Conservation (phyloP, 2,113 vertebrate species). For the Sigmodon hispidus region DNA sequence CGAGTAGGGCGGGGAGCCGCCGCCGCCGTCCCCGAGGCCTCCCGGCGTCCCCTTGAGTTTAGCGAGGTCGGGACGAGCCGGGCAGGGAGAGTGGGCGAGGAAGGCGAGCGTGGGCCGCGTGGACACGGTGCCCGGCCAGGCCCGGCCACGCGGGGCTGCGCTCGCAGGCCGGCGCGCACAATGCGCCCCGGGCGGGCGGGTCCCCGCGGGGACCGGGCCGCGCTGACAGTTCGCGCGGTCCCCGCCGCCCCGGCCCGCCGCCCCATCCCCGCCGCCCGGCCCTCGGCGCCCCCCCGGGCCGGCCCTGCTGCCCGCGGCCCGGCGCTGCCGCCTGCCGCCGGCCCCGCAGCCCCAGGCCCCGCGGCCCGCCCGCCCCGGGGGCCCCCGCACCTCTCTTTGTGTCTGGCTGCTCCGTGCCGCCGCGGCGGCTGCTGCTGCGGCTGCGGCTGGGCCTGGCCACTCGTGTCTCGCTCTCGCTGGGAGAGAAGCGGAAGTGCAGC, state of each 20-base stretch:
- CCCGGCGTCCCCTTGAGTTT: background rate
- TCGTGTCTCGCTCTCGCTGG: slow-evolving; percentile 88
- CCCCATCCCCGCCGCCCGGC: slow-evolving; percentile 41
- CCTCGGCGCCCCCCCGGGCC: slow-evolving; percentile 49
- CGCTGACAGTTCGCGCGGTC: slow-evolving; percentile 74
- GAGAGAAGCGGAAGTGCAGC: slow-evolving; percentile 93
- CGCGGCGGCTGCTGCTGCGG: slow-evolving; percentile 84
- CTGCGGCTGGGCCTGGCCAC: slow-evolving; percentile 90
- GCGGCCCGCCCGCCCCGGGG: slow-evolving; percentile 52
- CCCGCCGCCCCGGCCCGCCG: slow-evolving; percentile 55
- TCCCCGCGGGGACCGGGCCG: slow-evolving; percentile 45
- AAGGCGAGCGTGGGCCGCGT: background rate
- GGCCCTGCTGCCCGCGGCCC: slow-evolving; percentile 30
- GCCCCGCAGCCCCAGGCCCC: slow-evolving; percentile 14
- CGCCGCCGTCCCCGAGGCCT: background rate
- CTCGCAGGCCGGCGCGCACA: background rate
- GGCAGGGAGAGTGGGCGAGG: background rate
- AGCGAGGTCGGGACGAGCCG: background rate
- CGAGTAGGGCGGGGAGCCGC: background rate
- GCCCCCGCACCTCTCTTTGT: slow-evolving; percentile 89
- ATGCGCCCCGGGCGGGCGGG: slow-evolving; percentile 25
- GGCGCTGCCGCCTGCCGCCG: slow-evolving; percentile 25
- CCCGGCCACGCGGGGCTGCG: background rate
- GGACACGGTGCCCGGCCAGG: background rate
- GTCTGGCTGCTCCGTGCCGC: slow-evolving; percentile 86